phyloP scores from a whole-genome alignment of 1,140 invertebrate genomes.

The Sipha flava region DNA sequence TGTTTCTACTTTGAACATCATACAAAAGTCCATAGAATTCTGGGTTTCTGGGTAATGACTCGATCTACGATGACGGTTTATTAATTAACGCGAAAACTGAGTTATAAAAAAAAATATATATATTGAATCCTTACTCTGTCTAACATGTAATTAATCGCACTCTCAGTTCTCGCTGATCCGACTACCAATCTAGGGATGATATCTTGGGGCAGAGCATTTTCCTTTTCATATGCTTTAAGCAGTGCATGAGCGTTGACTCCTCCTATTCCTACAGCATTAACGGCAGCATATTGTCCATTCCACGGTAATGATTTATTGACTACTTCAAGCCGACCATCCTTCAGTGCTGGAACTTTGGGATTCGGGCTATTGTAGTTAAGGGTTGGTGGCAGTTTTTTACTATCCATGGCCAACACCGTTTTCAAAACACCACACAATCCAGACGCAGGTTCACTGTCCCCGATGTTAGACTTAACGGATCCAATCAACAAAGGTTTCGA shows the following conservation, averaged over 20 bases:
- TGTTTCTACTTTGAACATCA: slow-evolving; percentile 41
- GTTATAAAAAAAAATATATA: background rate
- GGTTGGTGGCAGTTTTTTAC: slow-evolving; percentile 41
- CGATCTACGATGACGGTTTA: slow-evolving; percentile 34
- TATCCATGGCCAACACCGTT: slow-evolving; percentile 38
- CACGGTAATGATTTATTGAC: slow-evolving; percentile 50
- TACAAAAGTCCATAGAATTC: slow-evolving; percentile 41
- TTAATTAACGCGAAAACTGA: background rate
- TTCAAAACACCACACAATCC: slow-evolving; percentile 53
- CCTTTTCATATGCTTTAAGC: slow-evolving; percentile 45
- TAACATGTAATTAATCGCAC: slow-evolving; percentile 18
- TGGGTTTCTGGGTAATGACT: slow-evolving; percentile 37
- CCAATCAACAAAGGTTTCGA: slow-evolving; percentile 54
- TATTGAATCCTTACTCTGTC: background rate
- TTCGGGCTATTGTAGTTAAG: slow-evolving; percentile 58
- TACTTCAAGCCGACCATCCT: slow-evolving; percentile 51
- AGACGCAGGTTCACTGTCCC: slow-evolving; percentile 61
- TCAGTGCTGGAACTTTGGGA: slow-evolving; percentile 52
- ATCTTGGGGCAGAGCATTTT: slow-evolving; percentile 35
- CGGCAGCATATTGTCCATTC: slow-evolving; percentile 50
- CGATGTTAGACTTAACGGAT: slow-evolving; percentile 66
- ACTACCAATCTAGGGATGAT: slow-evolving; percentile 37
- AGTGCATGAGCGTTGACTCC: slow-evolving; percentile 58
- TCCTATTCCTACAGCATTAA: slow-evolving; percentile 65
- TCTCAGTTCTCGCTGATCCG: slow-evolving; percentile 36